Evolutionary conservation across 2,113 vertebrate species (phyloP).

Genomic region (Catagonus wagneri): DNA sequence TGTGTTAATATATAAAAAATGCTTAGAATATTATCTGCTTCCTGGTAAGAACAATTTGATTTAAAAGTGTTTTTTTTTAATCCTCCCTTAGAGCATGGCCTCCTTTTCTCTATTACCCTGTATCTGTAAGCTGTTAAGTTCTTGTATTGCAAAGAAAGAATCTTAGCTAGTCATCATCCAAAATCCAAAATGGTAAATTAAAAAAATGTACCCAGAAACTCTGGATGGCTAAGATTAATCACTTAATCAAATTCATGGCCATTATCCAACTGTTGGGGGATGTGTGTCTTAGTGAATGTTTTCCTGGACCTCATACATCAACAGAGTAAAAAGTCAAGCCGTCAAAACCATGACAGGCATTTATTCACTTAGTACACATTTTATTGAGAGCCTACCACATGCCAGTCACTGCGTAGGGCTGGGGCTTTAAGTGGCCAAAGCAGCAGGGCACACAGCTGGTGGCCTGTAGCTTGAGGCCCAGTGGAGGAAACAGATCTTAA

Average conservation of each 20-base stretch:
- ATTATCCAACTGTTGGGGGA: background rate
- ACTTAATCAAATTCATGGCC: background rate
- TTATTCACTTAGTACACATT: background rate
- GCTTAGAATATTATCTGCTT: background rate
- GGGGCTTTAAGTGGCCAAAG: background rate
- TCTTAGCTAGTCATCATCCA: background rate
- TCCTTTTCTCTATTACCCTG: background rate
- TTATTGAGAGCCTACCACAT: background rate
- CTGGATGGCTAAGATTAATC: background rate
- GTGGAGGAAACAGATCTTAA: background rate
- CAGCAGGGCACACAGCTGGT: background rate
- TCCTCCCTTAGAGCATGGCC: background rate
- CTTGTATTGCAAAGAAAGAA: background rate
- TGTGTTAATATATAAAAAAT: background rate
- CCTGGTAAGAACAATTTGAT: background rate
- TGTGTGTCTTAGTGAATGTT: background rate
- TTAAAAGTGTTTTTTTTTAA: background rate
- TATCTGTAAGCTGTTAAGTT: background rate
- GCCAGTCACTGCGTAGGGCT: background rate
- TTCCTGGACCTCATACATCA: background rate
- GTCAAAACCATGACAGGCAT: background rate
- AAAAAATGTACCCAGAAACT: background rate
- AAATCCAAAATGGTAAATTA: background rate
- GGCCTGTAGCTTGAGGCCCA: background rate
- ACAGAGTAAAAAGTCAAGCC: background rate